Conservation (phyloP, 2,797 vertebrate genomes). For the Thamnophis elegans region DNA sequence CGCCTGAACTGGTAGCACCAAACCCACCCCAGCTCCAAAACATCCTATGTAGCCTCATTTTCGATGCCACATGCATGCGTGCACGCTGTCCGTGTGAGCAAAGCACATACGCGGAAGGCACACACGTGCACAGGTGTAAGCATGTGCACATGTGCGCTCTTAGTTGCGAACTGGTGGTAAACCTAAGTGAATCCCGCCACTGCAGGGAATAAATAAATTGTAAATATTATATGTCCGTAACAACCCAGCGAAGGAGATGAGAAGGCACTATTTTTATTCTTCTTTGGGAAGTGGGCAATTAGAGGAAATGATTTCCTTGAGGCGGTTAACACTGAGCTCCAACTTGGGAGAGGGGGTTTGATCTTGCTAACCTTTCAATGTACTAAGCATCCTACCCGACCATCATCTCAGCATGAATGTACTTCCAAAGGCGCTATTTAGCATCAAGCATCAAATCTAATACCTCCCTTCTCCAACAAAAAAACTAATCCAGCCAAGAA, state of each 20-base stretch:
- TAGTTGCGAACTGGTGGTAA: too few relatives aligned
- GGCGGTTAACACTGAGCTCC: constrained; percentile 26
- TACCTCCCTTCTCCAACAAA: neutral
- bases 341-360: neutral
- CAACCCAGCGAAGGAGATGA: constrained; percentile 20
- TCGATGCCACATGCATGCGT: too few relatives aligned
- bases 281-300: constrained; percentile 29
- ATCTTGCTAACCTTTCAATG: constrained; percentile 37
- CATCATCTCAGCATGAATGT: constrained; percentile 16
- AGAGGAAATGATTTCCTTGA: constrained; percentile 9
- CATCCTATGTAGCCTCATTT: too few relatives aligned
- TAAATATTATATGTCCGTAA: neutral
- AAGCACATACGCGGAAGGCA: too few relatives aligned
- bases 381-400: constrained; percentile 13
- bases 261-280: constrained; percentile 6
- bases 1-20: too few relatives aligned
- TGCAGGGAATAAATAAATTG: neutral
- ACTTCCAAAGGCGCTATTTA: constrained; percentile 10
- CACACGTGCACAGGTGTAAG: too few relatives aligned
- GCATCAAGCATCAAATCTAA: neutral
- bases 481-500: neutral
- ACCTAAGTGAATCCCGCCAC: too few relatives aligned
- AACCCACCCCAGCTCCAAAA: too few relatives aligned
- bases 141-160: too few relatives aligned
- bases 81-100: too few relatives aligned